phyloP scores from a whole-genome alignment of 2,113 vertebrate genomes.

The Oncorhynchus kisutch region DNA sequence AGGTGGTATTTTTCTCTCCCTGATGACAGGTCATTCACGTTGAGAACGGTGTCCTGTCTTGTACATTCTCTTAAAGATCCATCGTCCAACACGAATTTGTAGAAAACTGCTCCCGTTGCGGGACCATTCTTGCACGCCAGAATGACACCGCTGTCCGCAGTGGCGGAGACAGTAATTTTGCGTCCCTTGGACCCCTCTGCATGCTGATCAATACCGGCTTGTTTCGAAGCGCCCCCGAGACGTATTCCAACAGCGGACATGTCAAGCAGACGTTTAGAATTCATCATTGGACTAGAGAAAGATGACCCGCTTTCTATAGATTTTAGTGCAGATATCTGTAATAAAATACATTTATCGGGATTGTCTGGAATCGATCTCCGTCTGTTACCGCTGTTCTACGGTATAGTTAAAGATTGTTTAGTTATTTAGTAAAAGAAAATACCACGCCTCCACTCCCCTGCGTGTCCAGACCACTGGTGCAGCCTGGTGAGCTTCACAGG shows the following conservation, averaged over 20 bases:
- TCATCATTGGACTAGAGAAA: slow-evolving; percentile 72
- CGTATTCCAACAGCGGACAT: slow-evolving; percentile 59
- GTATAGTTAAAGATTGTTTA: slow-evolving; percentile 73
- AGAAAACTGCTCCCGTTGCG: slow-evolving; percentile 41
- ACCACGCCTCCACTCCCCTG: slow-evolving; percentile 67
- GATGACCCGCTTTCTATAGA: slow-evolving; percentile 63
- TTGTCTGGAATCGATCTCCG: slow-evolving; percentile 50
- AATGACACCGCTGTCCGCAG: slow-evolving; percentile 36
- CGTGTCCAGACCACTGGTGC: slow-evolving; percentile 29
- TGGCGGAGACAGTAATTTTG: slow-evolving; percentile 41
- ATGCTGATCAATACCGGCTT: slow-evolving; percentile 52
- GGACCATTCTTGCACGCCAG: slow-evolving; percentile 55
- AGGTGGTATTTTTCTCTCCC: slow-evolving; percentile 56
- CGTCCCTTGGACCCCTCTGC: slow-evolving; percentile 52
- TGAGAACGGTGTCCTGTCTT: slow-evolving; percentile 46
- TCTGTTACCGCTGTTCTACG: slow-evolving; percentile 52
- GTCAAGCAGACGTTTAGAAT: slow-evolving; percentile 73
- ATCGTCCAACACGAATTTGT: slow-evolving; percentile 57
- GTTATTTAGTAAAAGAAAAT: slow-evolving; percentile 71
- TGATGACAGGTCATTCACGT: slow-evolving; percentile 49
- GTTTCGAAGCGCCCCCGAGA: slow-evolving; percentile 37
- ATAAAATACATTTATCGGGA: slow-evolving; percentile 70
- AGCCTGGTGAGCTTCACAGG: slow-evolving; percentile 33
- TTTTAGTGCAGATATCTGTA: slow-evolving; percentile 58
- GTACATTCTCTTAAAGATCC: slow-evolving; percentile 45